Percentiles rank a stretch among this genome's conserved stretches.
These are phyloP conservation scores for Lepidocyrtinus sp. DNA, from an alignment of 2,888 invertebrate genomes.

Conservation along the genomic window DNA sequence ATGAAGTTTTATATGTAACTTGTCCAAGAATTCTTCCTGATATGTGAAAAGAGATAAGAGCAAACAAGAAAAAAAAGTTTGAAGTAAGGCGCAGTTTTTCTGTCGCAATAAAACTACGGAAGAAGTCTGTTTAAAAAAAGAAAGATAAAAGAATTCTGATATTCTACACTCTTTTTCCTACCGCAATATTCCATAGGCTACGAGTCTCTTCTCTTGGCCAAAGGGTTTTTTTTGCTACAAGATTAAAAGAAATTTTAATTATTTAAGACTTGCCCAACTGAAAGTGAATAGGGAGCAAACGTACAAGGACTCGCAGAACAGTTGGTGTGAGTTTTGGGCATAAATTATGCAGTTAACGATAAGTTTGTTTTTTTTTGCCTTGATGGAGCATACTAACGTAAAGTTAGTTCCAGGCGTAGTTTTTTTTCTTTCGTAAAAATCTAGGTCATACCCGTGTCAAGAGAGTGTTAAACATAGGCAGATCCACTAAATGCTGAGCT, in stretches of 20 bases:
- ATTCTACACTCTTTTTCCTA: background rate
- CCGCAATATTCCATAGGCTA: no score
- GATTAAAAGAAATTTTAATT: background rate
- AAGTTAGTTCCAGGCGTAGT: constrained; percentile 34
- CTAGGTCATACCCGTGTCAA: constrained; percentile 44
- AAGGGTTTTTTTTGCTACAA: background rate
- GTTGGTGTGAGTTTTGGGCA: background rate
- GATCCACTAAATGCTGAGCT: no score
- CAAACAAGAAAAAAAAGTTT: background rate
- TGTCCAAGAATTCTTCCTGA: background rate
- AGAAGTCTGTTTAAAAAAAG: background rate
- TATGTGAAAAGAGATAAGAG: background rate
- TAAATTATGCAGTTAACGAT: constrained; percentile 7
- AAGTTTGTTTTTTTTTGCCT: background rate
- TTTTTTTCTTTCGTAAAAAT: constrained; percentile 8
- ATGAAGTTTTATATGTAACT: no score
- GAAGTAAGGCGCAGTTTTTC: constrained; percentile 4
- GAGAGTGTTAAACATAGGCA: no score
- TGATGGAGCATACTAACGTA: no score
- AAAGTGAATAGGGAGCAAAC: background rate
- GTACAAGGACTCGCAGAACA: background rate
- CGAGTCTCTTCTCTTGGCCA: background rate
- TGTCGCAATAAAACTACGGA: constrained; percentile 6
- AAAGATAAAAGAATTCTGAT: background rate
- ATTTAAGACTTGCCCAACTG: background rate